phyloP scores from a whole-genome alignment of 2,113 vertebrate genomes.

The Oncorhynchus gorbuscha region DNA sequence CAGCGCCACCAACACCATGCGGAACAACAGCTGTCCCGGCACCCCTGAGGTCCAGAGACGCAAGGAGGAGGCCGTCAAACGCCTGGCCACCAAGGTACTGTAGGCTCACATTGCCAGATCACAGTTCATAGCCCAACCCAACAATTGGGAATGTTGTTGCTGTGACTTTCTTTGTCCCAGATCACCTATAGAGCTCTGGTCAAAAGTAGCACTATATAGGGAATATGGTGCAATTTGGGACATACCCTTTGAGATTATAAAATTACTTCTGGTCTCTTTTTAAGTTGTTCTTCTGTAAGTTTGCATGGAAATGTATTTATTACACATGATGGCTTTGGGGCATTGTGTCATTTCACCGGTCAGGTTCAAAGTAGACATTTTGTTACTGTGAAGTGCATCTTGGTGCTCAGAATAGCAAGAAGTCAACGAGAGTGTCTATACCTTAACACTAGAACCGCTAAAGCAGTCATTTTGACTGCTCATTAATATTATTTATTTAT shows the following conservation, averaged over 20 bases:
- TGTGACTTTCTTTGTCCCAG: no score
- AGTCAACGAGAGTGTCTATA: background rate
- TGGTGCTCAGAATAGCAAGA: background rate
- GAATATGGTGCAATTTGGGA: no score
- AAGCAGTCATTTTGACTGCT: no score
- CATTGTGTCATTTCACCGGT: background rate
- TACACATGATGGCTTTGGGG: no score
- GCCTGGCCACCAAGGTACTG: constrained; percentile 87
- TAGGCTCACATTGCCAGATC: background rate
- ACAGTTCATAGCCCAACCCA: background rate
- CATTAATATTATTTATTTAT: no score
- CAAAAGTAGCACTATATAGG: no score
- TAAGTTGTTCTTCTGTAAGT: no score
- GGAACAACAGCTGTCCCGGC: constrained; percentile 63
- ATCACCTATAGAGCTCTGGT: no score
- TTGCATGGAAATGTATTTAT: no score
- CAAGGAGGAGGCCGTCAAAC: constrained; percentile 81
- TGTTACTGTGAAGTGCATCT: background rate
- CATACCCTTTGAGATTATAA: no score
- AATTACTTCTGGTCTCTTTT: no score
- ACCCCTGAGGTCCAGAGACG: constrained; percentile 76
- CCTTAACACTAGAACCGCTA: background rate
- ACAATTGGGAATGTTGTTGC: background rate
- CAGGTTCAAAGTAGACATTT: background rate
- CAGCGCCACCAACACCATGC: constrained; percentile 65